Evolutionary conservation across 2,113 vertebrate species (phyloP).

Genomic region (Danionella cerebrum): DNA sequence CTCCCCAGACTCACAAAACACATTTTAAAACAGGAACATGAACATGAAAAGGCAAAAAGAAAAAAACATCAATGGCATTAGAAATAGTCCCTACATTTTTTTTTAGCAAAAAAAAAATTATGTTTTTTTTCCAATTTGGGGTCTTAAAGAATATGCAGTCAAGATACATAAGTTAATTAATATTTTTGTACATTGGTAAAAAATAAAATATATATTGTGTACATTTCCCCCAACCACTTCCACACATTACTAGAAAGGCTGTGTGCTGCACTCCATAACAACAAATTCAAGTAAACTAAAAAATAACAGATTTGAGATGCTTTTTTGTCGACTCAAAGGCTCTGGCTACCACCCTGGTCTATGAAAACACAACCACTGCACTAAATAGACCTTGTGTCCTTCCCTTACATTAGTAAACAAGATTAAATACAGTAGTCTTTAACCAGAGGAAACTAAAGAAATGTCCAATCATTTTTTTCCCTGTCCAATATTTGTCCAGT

Average conservation of each 20-base stretch:
- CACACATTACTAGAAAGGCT: conserved; percentile 72
- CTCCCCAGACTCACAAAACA: conserved; percentile 47
- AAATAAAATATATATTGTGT: conserved; percentile 69
- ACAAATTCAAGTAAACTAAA: conserved; percentile 59
- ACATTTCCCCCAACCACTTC: conserved; percentile 56
- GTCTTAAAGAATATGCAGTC: conserved; percentile 57
- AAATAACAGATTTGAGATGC: conserved; percentile 49
- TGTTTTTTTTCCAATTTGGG: conserved; percentile 41
- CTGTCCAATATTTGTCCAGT: conserved; percentile 42
- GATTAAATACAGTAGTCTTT: conserved; percentile 62
- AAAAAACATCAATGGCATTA: conserved; percentile 64
- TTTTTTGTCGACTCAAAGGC: conserved; percentile 55
- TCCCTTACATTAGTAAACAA: conserved; percentile 55
- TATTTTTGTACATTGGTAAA: conserved; percentile 72
- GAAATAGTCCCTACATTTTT: conserved; percentile 62
- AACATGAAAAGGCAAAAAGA: conserved; percentile 61
- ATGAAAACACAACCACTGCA: conserved; percentile 65
- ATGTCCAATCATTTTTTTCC: conserved; percentile 44
- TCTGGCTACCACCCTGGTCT: conserved; percentile 66
- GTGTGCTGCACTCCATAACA: conserved; percentile 69
- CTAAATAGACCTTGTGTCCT: conserved; percentile 51
- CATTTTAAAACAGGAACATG: conserved; percentile 44
- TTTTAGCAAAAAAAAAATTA: conserved; percentile 49
- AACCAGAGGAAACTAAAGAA: conserved; percentile 54
- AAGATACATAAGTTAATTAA: conserved; percentile 72